Evolutionary conservation across 2,888 invertebrate species (phyloP).

Genomic region (Eledone cirrhosa): DNA sequence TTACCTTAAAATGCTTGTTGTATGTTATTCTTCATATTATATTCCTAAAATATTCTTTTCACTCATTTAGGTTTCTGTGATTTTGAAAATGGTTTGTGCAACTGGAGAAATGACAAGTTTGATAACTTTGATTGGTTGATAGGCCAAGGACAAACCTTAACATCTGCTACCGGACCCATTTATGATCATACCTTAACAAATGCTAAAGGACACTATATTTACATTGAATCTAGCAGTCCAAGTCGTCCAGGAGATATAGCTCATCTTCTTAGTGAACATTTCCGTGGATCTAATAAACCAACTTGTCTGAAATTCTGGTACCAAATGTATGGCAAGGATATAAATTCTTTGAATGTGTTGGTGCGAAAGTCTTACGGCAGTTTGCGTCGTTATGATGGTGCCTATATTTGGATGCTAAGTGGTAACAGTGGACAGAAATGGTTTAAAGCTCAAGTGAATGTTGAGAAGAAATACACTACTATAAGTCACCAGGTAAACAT

Average conservation of each 20-base stretch:
- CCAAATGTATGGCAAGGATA: conserved; percentile 1
- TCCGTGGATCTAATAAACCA: conserved; percentile 36
- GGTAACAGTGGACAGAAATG: conserved; percentile 52
- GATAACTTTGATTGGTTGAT: conserved; percentile 63
- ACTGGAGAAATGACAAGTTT: conserved; percentile 52
- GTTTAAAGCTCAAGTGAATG: conserved; percentile 51
- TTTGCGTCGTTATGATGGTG: conserved; percentile 35
- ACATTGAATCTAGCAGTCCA: conserved; percentile 50
- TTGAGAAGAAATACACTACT: conserved; percentile 46
- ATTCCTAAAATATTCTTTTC: no score
- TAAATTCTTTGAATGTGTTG: background rate
- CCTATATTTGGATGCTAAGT: conserved; percentile 46
- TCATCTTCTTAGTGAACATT: conserved; percentile 48
- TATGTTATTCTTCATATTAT: no score
- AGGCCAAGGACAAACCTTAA: conserved; percentile 45
- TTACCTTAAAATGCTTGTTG: no score
- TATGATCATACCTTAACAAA: conserved; percentile 47
- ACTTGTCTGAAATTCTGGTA: background rate
- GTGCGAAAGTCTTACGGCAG: conserved; percentile 37
- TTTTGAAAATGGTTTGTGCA: conserved; percentile 62
- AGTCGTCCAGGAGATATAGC: conserved; percentile 48
- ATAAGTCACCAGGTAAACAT: conserved; percentile 48
- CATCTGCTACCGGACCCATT: conserved; percentile 58
- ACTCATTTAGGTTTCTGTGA: conserved; percentile 54
- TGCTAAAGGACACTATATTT: conserved; percentile 55